Conservation (phyloP, 2,797 vertebrate species). For the Pipistrellus pygmaeus region DNA sequence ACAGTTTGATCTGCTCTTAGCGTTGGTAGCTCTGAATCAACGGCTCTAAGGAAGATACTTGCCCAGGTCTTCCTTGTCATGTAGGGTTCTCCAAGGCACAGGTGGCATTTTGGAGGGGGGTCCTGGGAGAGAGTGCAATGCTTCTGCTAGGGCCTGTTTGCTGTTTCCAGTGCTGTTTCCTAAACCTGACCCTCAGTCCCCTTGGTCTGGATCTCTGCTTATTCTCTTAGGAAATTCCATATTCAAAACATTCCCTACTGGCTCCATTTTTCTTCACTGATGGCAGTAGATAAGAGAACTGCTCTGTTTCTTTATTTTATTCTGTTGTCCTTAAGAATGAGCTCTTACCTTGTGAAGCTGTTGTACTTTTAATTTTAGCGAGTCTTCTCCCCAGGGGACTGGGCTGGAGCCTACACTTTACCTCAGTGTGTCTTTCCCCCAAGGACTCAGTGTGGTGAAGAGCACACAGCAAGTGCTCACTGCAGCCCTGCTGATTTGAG, state of each 20-base stretch:
- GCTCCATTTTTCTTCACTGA: background rate
- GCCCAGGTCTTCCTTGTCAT: background rate
- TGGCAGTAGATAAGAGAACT: background rate
- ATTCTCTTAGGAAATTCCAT: background rate
- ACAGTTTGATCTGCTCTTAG: background rate
- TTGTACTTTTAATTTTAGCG: background rate
- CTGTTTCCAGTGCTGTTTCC: background rate
- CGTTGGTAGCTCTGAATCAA: background rate
- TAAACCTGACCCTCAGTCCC: background rate
- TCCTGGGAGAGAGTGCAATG: background rate
- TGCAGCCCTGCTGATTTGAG: background rate
- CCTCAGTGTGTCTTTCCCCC: background rate
- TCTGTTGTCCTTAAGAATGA: background rate
- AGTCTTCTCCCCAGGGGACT: background rate
- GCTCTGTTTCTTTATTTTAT: slow-evolving; percentile 7
- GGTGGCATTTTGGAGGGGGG: background rate
- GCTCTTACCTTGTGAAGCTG: background rate
- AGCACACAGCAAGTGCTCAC: background rate
- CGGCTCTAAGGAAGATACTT: background rate
- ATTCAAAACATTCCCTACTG: background rate
- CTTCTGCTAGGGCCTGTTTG: background rate
- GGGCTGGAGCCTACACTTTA: background rate
- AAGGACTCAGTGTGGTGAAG: background rate
- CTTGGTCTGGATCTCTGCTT: background rate
- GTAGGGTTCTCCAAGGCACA: background rate